These are phyloP conservation scores for Diorhabda carinulata DNA, from an alignment of 1,140 invertebrate genomes.

Conservation along the genomic window DNA sequence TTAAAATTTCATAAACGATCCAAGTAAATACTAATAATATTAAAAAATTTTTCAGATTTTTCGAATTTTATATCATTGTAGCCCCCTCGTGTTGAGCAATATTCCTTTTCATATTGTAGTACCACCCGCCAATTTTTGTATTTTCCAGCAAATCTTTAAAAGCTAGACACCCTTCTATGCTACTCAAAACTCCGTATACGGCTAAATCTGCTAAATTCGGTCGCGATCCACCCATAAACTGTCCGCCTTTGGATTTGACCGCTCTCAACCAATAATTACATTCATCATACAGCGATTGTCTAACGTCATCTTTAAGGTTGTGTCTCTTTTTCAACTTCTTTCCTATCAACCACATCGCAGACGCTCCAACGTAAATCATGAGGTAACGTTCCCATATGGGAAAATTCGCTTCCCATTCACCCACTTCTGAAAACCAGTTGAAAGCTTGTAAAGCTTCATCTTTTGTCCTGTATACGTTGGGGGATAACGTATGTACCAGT, in stretches of 20 bases:
- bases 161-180: conserved; percentile 91
- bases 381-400: conserved; percentile 76
- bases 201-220: conserved; percentile 93
- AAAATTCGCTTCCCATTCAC: conserved; percentile 90
- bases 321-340: conserved; percentile 85
- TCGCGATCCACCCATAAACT: conserved; percentile 77
- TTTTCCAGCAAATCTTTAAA: conserved; percentile 79
- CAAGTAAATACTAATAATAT: too few species aligned
- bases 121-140: conserved; percentile 61
- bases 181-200: conserved; percentile 88
- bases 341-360: conserved; percentile 90
- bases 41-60: too few species aligned
- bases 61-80: conserved; percentile 16
- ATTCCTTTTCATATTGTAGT: conserved; percentile 41
- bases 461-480: conserved; percentile 90
- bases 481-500: conserved; percentile 89
- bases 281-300: conserved; percentile 85
- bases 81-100: conserved; percentile 31
- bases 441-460: conserved; percentile 86
- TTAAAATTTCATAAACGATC: too few species aligned
- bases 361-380: conserved; percentile 91
- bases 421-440: conserved; percentile 84
- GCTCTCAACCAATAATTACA: conserved; percentile 75
- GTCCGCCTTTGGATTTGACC: conserved; percentile 19
- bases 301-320: conserved; percentile 81